Evolutionary conservation across 2,113 vertebrate genomes (phyloP).

Genomic region (Nicator chloris): DNA sequence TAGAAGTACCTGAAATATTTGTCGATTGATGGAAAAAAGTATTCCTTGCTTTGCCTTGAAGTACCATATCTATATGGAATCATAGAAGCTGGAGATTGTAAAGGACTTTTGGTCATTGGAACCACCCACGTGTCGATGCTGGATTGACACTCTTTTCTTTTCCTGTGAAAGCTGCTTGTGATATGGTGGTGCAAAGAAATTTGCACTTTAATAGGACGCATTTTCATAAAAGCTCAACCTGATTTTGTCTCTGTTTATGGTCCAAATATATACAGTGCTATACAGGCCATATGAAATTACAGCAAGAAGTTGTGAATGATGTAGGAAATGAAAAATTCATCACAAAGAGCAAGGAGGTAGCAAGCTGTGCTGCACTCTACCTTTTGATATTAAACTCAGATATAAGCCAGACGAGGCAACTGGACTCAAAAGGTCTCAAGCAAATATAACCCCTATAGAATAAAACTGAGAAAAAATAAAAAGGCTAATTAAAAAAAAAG

Average conservation of each 20-base stretch:
- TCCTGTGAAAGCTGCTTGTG: neutral
- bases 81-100: neutral
- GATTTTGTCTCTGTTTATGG: conserved; percentile 48
- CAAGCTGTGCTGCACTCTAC: neutral
- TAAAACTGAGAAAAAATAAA: neutral
- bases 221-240: conserved; percentile 37
- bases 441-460: conserved; percentile 7
- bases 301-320: conserved; percentile 34
- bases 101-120: neutral
- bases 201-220: conserved; percentile 23
- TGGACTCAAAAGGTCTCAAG: neutral
- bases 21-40: neutral
- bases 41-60: neutral
- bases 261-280: conserved; percentile 4
- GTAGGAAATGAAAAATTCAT: conserved; percentile 57
- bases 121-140: accelerated
- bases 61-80: neutral
- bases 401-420: neutral
- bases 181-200: conserved; percentile 44
- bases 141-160: conserved; percentile 3
- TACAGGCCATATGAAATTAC: conserved; percentile 31
- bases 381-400: conserved; percentile 58
- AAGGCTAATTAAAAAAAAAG: neutral
- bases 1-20: neutral
- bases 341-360: conserved; percentile 36